These are phyloP conservation scores for Uropetala carovei DNA, from an alignment of 2,888 invertebrate genomes.

Conservation along the genomic window DNA sequence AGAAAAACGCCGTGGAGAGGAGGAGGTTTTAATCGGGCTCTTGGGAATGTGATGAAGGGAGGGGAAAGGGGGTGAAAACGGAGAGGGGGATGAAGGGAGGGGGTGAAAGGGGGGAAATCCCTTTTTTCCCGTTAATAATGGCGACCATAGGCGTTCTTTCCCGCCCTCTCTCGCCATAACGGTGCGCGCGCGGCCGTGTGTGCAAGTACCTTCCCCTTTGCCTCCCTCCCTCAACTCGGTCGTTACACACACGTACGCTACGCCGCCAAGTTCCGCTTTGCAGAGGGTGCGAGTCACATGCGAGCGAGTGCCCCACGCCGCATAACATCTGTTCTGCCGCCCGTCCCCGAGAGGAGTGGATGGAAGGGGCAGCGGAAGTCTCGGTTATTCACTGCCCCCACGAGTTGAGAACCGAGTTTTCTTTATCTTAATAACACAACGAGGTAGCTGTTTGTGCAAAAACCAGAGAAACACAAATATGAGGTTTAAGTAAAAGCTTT, in stretches of 20 bases:
- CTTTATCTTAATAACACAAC: background rate
- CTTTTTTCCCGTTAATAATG: slow-evolving; percentile 54
- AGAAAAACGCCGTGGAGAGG: background rate
- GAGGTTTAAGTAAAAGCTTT: background rate
- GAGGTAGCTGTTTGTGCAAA: background rate
- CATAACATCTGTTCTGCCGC: background rate
- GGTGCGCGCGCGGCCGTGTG: slow-evolving; percentile 24
- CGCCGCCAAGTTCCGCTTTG: too few relatives aligned
- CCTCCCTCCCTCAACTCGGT: background rate
- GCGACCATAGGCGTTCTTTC: background rate
- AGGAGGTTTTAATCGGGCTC: background rate
- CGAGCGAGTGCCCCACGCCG: background rate
- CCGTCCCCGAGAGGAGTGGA: background rate
- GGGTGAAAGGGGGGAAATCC: background rate
- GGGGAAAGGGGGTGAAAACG: background rate
- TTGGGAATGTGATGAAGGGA: too few relatives aligned
- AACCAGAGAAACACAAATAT: background rate
- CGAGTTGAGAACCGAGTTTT: background rate
- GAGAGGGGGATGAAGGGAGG: background rate
- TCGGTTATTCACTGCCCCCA: slow-evolving; percentile 7
- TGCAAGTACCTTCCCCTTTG: background rate
- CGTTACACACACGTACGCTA: background rate
- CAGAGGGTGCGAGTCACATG: background rate
- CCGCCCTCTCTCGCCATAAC: slow-evolving; percentile 28
- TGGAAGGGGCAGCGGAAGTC: slow-evolving; percentile 37